These are phyloP conservation scores for Orycteropus afer DNA, from an alignment of 2,113 vertebrate species.

Conservation along the genomic window DNA sequence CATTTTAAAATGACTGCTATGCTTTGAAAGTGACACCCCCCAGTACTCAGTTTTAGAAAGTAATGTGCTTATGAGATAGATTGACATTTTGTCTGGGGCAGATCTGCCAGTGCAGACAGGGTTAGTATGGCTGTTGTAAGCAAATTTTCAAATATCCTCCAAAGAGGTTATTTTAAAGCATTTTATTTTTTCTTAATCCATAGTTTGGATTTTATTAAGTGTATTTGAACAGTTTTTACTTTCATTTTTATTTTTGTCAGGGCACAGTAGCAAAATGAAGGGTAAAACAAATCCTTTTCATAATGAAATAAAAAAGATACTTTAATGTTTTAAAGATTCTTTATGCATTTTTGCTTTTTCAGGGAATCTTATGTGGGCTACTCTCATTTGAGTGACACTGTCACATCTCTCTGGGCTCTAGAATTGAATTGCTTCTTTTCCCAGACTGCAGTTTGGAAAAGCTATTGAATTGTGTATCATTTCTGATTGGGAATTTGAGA, in stretches of 20 bases:
- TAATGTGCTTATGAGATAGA: neutral
- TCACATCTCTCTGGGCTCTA: neutral
- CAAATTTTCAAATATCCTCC: slow-evolving; percentile 21
- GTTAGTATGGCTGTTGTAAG: neutral
- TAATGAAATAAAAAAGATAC: neutral
- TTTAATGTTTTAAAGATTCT: slow-evolving; percentile 27
- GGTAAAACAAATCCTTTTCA: neutral
- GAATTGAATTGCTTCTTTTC: neutral
- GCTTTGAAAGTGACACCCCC: neutral
- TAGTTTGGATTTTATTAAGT: slow-evolving; percentile 40
- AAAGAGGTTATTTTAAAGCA: neutral
- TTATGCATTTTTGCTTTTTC: neutral
- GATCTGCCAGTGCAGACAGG: neutral
- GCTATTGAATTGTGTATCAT: neutral
- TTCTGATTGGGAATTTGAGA: slow-evolving; percentile 19
- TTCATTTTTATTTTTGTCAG: neutral
- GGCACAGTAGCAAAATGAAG: neutral
- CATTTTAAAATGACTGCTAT: neutral
- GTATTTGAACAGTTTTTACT: neutral
- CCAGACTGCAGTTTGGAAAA: neutral
- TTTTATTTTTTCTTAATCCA: slow-evolving; percentile 20
- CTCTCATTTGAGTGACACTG: neutral
- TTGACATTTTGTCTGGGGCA: neutral
- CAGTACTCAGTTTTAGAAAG: neutral
- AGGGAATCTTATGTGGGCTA: neutral